Conservation (phyloP, 2,113 vertebrate genomes). For the Malurus melanocephalus region DNA sequence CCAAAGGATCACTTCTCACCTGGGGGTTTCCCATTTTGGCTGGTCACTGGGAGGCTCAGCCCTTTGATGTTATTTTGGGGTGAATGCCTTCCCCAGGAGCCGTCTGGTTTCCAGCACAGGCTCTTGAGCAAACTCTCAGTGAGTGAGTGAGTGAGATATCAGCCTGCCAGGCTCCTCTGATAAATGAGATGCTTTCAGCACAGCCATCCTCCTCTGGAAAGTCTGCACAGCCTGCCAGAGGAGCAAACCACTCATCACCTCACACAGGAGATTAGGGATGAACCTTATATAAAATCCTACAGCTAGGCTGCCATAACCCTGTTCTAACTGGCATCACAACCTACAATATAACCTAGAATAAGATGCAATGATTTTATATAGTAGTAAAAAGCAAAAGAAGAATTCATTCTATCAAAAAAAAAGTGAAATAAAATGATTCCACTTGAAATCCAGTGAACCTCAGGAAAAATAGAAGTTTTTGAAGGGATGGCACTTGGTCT, state of each 20-base stretch:
- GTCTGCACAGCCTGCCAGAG: not conserved
- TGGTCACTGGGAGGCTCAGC: not conserved
- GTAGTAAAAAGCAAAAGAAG: not conserved
- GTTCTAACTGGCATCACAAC: not conserved
- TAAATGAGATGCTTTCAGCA: slow-evolving; percentile 1
- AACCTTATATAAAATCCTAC: not conserved
- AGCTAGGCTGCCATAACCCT: not conserved
- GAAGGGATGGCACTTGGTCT: not conserved
- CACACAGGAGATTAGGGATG: not conserved
- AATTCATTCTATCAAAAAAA: not conserved
- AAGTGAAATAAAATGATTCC: not conserved
- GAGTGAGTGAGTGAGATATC: not conserved
- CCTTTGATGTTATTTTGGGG: slow-evolving; percentile 52
- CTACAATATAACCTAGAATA: not conserved
- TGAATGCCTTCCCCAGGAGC: not conserved
- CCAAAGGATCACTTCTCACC: not conserved
- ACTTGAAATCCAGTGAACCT: not conserved
- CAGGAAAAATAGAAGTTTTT: not conserved
- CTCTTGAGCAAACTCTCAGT: not conserved
- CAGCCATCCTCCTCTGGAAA: not conserved
- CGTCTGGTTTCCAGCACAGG: not conserved
- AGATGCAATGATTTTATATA: not conserved
- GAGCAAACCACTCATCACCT: not conserved
- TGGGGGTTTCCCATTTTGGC: not conserved
- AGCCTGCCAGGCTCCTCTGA: slow-evolving; percentile 28